Evolutionary conservation across 2,113 vertebrate genomes (phyloP), one percentile per base, ranked within the genome.

Genomic region (Seriola rivoliana): DNA sequence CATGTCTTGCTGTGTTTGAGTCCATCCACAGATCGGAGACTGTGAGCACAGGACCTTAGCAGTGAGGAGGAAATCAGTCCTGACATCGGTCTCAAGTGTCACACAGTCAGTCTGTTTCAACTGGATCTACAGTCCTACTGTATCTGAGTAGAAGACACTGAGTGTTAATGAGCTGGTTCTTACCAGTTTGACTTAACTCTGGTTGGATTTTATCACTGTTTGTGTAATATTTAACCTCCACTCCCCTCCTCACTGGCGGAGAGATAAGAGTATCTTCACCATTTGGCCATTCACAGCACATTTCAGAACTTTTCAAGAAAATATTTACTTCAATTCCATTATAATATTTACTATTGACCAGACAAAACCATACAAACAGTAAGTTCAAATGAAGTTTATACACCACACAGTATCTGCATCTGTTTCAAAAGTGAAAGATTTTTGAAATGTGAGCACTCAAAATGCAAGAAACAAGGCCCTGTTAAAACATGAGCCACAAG

Each of bases 151-250:
- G 13, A 8, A n/a, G 9, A 65, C 6, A 44, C 40, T 10, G 8
- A 10, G 10, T 42, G 40, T 42, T 42, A 42, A 42, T 42, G 2
- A 29, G 8, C 19, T 16, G 48, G 17, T 54, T 78, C 19, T 4
- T 32, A 2, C 21, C 44, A 38, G 42, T 3, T 3, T 12, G 1
- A 2, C 21, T 52, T 57, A 42, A 9, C 4, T 36, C 29, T 48
- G 19, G 46, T 21, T 71, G 8, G n/a, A 29, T 19, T 80, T 73
- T 19, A 71, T 46, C 54, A 60, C 36, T 14, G 12, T 0, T 0
- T 57, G 71, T 58, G 42, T 90, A 78, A 89, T 86, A 1, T 74
- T 84, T 87, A 91, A 88, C 82, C 48, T 59, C 19, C 8, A 3
- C 21, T n/a, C 9, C 29, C 29, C 7, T 29, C 23, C 21, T 52